Evolutionary conservation across 1,140 invertebrate species (phyloP).

Genomic region (Neodiprion virginianus): DNA sequence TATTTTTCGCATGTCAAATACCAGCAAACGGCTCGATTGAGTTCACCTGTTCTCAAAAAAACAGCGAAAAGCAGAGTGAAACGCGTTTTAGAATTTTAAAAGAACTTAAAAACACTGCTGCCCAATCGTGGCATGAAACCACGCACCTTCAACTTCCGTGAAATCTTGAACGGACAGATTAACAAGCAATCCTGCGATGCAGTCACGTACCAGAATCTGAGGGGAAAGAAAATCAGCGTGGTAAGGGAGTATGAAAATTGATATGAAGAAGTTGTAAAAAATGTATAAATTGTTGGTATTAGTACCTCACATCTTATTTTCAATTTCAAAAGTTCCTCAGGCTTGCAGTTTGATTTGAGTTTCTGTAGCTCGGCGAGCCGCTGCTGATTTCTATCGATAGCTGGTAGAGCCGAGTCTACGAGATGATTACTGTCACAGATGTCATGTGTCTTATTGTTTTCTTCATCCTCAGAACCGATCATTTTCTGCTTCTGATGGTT

Average conservation of each 20-base stretch:
- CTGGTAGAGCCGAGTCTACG: conserved; percentile 73
- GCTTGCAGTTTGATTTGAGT: conserved; percentile 81
- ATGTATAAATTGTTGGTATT: neutral
- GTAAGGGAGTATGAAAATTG: conserved; percentile 25
- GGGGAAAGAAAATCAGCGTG: conserved; percentile 21
- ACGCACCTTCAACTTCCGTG: conserved; percentile 82
- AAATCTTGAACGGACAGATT: conserved; percentile 84
- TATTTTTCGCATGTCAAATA: conserved; percentile 91
- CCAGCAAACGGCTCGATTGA: conserved; percentile 88
- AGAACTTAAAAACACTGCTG: conserved; percentile 3
- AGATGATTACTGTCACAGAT: conserved; percentile 65
- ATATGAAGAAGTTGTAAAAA: conserved; percentile 17
- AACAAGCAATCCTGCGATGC: conserved; percentile 78
- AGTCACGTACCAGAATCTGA: conserved; percentile 72
- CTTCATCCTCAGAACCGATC: conserved; percentile 33
- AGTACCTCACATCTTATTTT: conserved; percentile 72
- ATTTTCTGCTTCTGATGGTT: conserved; percentile 10
- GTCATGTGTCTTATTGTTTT: conserved; percentile 38
- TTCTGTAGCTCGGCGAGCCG: conserved; percentile 73
- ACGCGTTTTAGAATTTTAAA: neutral
- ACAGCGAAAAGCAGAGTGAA: conserved; percentile 9
- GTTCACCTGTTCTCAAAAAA: conserved; percentile 70
- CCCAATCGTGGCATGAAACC: neutral
- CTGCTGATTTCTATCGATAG: conserved; percentile 68
- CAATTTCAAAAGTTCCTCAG: conserved; percentile 78